Base-by-base conservation (phyloP, 2,888 invertebrate genomes). In the Deilephila porcellus region DNA sequence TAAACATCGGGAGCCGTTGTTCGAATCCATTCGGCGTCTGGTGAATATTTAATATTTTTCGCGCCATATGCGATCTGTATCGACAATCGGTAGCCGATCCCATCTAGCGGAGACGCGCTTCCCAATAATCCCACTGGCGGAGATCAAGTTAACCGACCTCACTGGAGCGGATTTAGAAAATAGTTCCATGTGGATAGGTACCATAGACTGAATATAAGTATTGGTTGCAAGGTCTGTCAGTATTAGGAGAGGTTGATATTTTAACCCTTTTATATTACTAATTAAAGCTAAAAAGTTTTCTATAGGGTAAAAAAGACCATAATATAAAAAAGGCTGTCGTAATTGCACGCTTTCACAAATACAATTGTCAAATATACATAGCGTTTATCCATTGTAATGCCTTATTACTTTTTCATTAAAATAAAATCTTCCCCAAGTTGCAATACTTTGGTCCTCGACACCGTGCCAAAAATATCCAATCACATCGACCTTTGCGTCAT, bases 21-120 rank as follows among this genome's bases (percentile, higher is more conserved):
- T 74, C 78, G 72, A 81, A 85, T 85, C 85, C 83, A 83, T 86
- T 83, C 84, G 81, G 79, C 78, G 81, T 84, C 81, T 80, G 78
- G 81, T 90, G 90, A 90, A 92, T 91, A 91, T 91, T 91, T 90
- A 90, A 91, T 90, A 89, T 84, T 82, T 76, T 83, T 87, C 83
- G 82, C 87, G 85, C 87, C 88, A 87, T 87, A 86, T 86, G 88
- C 80, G 86, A 86, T 87, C 85, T 85, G 83, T 76, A 85, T 83
- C 83, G 86, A 87, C 89, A 88, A 88, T 88, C 88, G 88, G 83
- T 85, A 86, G 76, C 75, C 78, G 79, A 82, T 83, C 81, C 81
- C 79, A 77, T 80, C 74, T 78, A 75, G 78, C 78, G 25, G 81
- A 81, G 83, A 81, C 80, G 78, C 81, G 86, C 87, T 86, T 85